Evolutionary conservation across 1,140 invertebrate genomes (phyloP).

Genomic region (Cotesia glomerata): DNA sequence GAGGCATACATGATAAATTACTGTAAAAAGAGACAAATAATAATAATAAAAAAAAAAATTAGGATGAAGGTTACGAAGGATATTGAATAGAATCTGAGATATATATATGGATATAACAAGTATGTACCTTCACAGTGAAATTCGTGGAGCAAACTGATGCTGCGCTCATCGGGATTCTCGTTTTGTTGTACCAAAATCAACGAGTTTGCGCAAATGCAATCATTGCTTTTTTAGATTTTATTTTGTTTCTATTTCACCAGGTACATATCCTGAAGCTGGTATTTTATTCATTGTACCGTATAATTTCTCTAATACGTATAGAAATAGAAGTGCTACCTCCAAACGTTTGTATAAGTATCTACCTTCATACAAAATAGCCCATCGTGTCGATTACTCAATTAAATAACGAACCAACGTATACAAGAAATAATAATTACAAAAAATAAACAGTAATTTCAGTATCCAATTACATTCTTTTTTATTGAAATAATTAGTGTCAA

Average conservation of each 20-base stretch:
- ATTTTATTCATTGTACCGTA: neutral
- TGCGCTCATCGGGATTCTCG: neutral
- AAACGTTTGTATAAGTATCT: no score
- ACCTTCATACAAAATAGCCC: no score
- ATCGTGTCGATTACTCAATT: no score
- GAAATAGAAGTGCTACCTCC: no score
- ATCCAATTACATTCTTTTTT: no score
- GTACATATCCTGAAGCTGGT: neutral
- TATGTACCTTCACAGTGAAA: neutral
- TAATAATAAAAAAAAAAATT: neutral
- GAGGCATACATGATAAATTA: neutral
- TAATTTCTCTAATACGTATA: neutral
- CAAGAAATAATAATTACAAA: no score
- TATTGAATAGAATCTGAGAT: neutral
- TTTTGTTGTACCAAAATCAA: constrained; percentile 6
- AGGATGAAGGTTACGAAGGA: constrained; percentile 1
- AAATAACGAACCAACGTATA: no score
- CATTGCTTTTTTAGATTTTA: constrained; percentile 2
- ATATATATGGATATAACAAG: neutral
- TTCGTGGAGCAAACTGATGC: constrained; percentile 19
- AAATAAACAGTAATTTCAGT: no score
- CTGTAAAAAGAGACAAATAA: neutral
- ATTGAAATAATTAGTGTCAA: no score
- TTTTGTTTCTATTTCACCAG: no score
- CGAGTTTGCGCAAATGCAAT: constrained; percentile 22